Base-by-base conservation (phyloP, 2,797 vertebrate genomes). In the Psittacula echo region DNA sequence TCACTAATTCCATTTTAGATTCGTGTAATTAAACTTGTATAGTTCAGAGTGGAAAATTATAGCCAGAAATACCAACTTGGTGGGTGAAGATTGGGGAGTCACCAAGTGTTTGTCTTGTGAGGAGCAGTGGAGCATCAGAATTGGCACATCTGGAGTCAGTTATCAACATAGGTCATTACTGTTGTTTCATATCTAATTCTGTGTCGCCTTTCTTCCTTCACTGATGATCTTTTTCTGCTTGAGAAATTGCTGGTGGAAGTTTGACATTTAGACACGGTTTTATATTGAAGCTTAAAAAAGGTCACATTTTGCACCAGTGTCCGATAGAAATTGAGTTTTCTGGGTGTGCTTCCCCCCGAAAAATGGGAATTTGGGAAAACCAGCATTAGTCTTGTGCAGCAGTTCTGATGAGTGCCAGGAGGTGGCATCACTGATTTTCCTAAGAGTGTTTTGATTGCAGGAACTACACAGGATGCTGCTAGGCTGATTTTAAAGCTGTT, bases 401-500 rank as follows among this genome's bases (percentile, higher is more conserved):
- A 90, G 61, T 98, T 98, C 96, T 74, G 77, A 47, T 16, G 61
- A 82, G 82, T 61, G 29, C 98, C 98, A 98, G 97, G 96, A 97
- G 98, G 94, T 98, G 98, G 98, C 98, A 97, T 78, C 90, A 78
- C 96, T 95, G 97, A 91, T 97, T 97, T 96, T 97, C 85, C 30
- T 96, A 93, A 95, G 66, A 89, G 54, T 1, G 0, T 56, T 83
- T 23, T 17, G 37, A 32, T 18, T 64, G 41, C 5, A 39, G 72
- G 53, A 67, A 66, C 65, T 16, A 7, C 2, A 1, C 3, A 21
- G 6, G 5, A 19, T 62, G 34, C 44, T 53, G 0, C 34, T 62
- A 20, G 3, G 0, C 13, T 66, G 68, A 39, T 29, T 87, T 75
- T 62, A 64, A 71, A 68, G 30, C 48, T 86, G 21, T 34, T 4